A percentile compares a stretch with the other conserved stretches of the same genome.
phyloP scores from a whole-genome alignment of 2,888 invertebrate genomes.

The Polia nebulosa region DNA sequence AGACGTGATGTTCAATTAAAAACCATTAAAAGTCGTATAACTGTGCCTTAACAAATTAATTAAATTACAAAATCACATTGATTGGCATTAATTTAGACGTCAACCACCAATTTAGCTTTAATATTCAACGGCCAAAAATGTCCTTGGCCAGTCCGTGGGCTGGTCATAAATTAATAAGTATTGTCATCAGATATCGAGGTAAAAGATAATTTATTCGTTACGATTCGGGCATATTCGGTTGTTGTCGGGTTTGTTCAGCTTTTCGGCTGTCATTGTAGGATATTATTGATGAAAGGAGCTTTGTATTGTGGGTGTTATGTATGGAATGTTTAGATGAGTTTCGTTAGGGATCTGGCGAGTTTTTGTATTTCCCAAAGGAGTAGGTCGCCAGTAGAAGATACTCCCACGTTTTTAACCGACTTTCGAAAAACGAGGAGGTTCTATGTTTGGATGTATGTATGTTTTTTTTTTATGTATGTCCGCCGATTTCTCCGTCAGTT shows the following conservation, averaged over 20 bases:
- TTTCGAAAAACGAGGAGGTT: no score
- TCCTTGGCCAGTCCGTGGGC: constrained; percentile 6
- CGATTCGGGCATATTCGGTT: constrained; percentile 21
- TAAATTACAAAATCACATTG: constrained; percentile 29
- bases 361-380: no score
- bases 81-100: constrained; percentile 16
- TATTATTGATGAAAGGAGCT: constrained; percentile 17
- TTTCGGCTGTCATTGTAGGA: constrained; percentile 12
- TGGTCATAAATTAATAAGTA: constrained; percentile 43
- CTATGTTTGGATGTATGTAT: no score
- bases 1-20: no score
- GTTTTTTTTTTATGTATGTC: no score
- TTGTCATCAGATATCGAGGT: constrained; percentile 47
- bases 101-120: neutral
- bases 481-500: no score
- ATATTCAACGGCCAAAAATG: constrained; percentile 16
- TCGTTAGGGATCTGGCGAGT: no score
- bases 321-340: neutral
- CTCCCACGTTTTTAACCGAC: no score
- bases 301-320: neutral
- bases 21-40: no score
- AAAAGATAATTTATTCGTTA: constrained; percentile 46
- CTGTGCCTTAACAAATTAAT: constrained; percentile 22
- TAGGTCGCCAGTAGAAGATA: no score
- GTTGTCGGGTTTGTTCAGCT: constrained; percentile 18